These are phyloP conservation scores for Cheirogaleus major DNA, from an alignment of 2,797 vertebrate genomes.

Conservation along the genomic window DNA sequence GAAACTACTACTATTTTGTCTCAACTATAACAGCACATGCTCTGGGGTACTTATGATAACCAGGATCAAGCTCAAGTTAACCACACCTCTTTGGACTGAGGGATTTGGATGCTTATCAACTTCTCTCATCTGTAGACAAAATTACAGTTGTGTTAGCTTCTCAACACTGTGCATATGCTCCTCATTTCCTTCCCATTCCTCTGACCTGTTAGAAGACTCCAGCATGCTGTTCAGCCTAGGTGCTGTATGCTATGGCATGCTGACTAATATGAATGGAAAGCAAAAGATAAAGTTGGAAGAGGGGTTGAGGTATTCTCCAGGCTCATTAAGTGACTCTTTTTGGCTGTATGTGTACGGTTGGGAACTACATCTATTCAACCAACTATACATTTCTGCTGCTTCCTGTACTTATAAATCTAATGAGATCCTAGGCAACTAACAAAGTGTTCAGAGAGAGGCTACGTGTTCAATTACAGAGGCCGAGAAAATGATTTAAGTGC, in stretches of 20 bases:
- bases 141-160: background rate
- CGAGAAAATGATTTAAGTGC: background rate
- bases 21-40: background rate
- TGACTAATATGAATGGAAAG: background rate
- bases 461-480: background rate
- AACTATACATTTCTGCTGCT: background rate
- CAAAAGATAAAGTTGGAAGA: background rate
- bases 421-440: background rate
- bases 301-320: background rate
- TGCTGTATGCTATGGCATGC: background rate
- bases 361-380: background rate
- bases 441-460: background rate
- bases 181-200: background rate
- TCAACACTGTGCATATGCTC: background rate
- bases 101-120: background rate
- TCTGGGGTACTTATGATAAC: background rate
- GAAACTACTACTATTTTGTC: background rate
- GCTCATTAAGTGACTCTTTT: background rate
- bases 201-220: background rate
- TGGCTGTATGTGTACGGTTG: background rate
- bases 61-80: conserved; percentile 10
- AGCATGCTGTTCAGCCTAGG: background rate
- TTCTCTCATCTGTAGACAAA: background rate
- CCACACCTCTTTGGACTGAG: background rate
- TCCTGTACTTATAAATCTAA: background rate